phyloP scores from a whole-genome alignment of 2,888 invertebrate genomes.

The Andrena marginata region DNA sequence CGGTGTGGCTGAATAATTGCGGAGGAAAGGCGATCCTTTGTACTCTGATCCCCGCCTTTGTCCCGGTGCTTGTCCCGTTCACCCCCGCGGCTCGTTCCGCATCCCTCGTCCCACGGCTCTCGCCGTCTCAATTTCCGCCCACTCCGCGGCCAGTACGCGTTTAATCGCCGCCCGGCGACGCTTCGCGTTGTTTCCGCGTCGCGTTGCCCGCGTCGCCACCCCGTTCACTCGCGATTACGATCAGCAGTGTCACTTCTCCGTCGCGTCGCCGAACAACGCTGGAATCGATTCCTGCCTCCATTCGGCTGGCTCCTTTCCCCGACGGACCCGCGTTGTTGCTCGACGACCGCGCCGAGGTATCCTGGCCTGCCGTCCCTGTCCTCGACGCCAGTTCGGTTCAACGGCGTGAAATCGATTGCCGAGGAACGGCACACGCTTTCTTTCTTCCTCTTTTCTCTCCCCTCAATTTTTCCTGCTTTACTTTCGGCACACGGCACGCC shows the following conservation, averaged over 20 bases:
- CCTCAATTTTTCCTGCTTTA: background rate
- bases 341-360: background rate
- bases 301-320: background rate
- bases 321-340: background rate
- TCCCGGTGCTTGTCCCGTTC: slow-evolving; percentile 42
- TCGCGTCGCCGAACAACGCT: background rate
- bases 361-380: background rate
- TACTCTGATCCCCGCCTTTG: slow-evolving; percentile 48
- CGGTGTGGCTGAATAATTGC: slow-evolving; percentile 55
- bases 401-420: background rate
- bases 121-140: slow-evolving; percentile 40
- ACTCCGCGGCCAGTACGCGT: slow-evolving; percentile 2
- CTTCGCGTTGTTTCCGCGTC: slow-evolving; percentile 10
- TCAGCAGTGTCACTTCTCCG: slow-evolving; percentile 25
- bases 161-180: slow-evolving; percentile 31
- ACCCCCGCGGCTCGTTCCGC: background rate
- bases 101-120: background rate
- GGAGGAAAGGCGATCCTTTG: slow-evolving; percentile 56
- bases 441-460: background rate
- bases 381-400: background rate
- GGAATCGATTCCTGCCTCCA: background rate
- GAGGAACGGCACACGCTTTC: background rate
- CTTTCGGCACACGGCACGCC: background rate
- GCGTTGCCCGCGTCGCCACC: background rate
- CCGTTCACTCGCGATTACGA: slow-evolving; percentile 17